phyloP scores from a whole-genome alignment of 2,113 vertebrate species.

The Narcine bancroftii region DNA sequence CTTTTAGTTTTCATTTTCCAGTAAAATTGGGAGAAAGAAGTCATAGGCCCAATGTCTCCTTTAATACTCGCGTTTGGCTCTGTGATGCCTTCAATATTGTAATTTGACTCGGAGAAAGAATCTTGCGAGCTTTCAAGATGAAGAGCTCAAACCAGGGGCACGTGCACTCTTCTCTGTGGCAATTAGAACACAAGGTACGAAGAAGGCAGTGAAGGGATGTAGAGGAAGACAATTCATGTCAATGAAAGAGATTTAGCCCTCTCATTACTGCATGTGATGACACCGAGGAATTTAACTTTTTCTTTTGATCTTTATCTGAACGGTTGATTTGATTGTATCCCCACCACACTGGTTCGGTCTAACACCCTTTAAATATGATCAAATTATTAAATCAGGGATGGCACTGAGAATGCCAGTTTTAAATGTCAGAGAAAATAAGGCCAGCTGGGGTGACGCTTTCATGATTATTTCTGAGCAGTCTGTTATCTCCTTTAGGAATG shows the following conservation, averaged over 20 bases:
- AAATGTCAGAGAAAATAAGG: conserved; percentile 23
- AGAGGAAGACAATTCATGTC: background rate
- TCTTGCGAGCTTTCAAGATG: background rate
- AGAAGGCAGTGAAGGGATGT: background rate
- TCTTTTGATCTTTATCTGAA: no score
- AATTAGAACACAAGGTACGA: background rate
- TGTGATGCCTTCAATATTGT: background rate
- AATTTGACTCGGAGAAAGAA: background rate
- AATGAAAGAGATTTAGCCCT: background rate
- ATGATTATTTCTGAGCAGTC: background rate
- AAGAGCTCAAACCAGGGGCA: background rate
- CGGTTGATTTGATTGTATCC: background rate
- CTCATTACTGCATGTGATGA: background rate
- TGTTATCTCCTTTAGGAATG: background rate
- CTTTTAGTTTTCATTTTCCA: no score
- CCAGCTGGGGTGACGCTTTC: background rate
- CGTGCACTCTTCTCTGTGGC: background rate
- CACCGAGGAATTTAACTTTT: no score
- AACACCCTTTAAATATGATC: background rate
- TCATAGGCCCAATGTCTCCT: background rate
- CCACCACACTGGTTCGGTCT: background rate
- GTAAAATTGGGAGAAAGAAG: no score
- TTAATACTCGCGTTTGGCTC: background rate
- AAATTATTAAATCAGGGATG: background rate
- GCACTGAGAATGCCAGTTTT: conserved; percentile 3